Evolutionary conservation across 1,140 invertebrate genomes (phyloP).

Genomic region (Cheumatopsyche charites): DNA sequence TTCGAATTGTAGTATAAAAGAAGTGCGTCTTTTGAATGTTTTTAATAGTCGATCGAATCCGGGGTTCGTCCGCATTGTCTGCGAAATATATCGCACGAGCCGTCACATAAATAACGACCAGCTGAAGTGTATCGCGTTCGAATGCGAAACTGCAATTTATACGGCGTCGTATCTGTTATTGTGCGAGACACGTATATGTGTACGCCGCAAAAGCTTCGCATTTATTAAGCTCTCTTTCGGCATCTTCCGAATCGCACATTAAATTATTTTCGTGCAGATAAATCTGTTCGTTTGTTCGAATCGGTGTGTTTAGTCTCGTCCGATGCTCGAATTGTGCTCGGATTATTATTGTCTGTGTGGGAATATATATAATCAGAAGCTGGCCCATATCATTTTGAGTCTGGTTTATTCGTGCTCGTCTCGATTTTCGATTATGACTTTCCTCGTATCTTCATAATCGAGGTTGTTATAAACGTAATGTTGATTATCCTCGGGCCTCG

Average conservation of each 20-base stretch:
- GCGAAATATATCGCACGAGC: constrained; percentile 36
- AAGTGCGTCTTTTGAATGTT: constrained; percentile 8
- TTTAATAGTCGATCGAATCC: constrained; percentile 23
- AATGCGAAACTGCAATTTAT: constrained; percentile 46
- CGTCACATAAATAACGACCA: constrained; percentile 44
- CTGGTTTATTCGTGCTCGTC: no score
- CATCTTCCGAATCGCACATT: background rate
- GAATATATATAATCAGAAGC: no score
- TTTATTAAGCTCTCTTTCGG: background rate
- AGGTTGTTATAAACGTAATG: no score
- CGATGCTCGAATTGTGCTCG: no score
- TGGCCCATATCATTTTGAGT: no score
- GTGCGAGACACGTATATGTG: background rate
- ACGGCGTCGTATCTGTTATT: constrained; percentile 1
- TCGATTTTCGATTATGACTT: no score
- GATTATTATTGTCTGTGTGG: no score
- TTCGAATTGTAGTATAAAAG: no score
- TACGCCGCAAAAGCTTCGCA: background rate
- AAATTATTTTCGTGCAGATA: background rate
- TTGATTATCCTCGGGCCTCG: no score
- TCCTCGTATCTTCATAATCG: no score
- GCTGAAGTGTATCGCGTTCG: constrained; percentile 39
- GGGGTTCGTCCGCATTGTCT: constrained; percentile 32
- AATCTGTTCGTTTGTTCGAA: no score
- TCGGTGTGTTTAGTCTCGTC: no score